These are phyloP conservation scores for Eutolmus rufibarbis DNA, from an alignment of 2,888 invertebrate species.

Conservation along the genomic window DNA sequence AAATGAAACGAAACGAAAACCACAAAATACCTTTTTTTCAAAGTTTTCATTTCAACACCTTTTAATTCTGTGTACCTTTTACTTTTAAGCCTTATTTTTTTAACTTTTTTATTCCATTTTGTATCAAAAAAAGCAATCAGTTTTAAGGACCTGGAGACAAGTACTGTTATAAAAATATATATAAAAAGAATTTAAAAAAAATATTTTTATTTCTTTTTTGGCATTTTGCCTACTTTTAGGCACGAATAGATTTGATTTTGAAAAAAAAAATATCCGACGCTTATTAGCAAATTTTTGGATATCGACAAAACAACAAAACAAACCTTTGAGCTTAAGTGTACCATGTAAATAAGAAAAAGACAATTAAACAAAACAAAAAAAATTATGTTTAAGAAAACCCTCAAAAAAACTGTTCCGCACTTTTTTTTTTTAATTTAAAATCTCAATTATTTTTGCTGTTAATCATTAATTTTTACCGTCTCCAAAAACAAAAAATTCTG, in stretches of 20 bases:
- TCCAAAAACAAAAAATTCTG: too few relatives aligned
- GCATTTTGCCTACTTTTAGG: background rate
- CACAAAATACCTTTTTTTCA: background rate
- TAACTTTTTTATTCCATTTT: background rate
- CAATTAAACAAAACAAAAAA: background rate
- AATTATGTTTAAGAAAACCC: background rate
- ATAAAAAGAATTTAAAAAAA: background rate
- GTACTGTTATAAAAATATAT: background rate
- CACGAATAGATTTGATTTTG: background rate
- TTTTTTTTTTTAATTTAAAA: too few relatives aligned
- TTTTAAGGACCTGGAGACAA: background rate
- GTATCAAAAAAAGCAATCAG: background rate
- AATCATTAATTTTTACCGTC: too few relatives aligned
- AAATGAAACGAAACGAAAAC: background rate
- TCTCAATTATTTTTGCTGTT: too few relatives aligned
- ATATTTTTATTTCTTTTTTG: background rate
- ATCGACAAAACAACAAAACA: background rate
- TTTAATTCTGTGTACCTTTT: background rate
- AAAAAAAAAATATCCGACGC: background rate
- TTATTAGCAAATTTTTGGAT: background rate
- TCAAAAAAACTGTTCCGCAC: background rate
- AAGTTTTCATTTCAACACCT: background rate
- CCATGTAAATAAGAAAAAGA: background rate
- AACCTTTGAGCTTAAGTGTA: background rate
- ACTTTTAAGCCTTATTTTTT: background rate